Conservation (phyloP, 1,140 invertebrate species). For the Olivierus martensii region DNA sequence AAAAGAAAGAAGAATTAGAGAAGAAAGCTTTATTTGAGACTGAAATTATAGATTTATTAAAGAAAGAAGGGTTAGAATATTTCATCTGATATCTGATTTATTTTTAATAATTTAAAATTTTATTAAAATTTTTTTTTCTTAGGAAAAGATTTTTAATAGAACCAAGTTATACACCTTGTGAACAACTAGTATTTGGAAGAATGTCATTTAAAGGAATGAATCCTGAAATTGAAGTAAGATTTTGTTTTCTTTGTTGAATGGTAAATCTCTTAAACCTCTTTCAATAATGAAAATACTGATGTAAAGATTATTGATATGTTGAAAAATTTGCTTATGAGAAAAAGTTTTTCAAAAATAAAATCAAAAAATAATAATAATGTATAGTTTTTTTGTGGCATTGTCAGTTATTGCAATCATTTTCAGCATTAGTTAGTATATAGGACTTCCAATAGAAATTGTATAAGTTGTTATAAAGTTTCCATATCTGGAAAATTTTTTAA, state of each 20-base stretch:
- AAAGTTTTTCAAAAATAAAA: no score
- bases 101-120: constrained; percentile 7
- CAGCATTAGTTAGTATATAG: no score
- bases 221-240: constrained; percentile 55
- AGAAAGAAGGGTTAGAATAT: constrained; percentile 34
- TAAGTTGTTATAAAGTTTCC: no score
- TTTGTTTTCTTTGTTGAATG: neutral
- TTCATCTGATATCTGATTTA: constrained; percentile 8
- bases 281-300: no score
- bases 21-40: constrained; percentile 48
- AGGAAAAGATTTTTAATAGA: constrained; percentile 56
- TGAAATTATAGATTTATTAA: constrained; percentile 43
- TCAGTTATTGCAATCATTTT: no score
- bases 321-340: no score
- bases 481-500: no score
- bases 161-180: constrained; percentile 57
- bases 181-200: constrained; percentile 58
- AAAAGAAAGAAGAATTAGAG: constrained; percentile 55
- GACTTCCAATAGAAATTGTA: no score
- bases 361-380: no score
- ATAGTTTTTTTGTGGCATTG: no score
- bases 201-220: constrained; percentile 79
- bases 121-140: constrained; percentile 11
- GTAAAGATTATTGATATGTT: no score
- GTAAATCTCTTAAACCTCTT: no score